Evolutionary conservation across 2,888 invertebrate species (phyloP).

Genomic region (Drosophila barbarae): DNA sequence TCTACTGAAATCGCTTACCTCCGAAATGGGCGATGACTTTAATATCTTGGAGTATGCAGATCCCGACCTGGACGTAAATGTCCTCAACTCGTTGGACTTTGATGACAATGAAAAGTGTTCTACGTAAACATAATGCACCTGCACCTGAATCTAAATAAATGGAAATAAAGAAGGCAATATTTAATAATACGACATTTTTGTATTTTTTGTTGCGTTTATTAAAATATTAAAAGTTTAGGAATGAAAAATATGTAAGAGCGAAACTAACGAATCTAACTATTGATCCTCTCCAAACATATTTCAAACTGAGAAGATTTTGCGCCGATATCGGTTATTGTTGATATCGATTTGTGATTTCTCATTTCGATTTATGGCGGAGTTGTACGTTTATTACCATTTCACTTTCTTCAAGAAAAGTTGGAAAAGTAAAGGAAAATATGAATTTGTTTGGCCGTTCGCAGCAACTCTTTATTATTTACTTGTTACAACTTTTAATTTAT

Average conservation of each 20-base stretch:
- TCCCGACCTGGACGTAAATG: conserved; percentile 93
- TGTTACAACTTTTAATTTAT: conserved; percentile 6
- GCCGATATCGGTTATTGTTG: conserved; percentile 6
- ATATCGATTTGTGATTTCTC: conserved; percentile 15
- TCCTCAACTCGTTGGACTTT: conserved; percentile 91
- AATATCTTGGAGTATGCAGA: conserved; percentile 97
- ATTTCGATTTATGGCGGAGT: neutral
- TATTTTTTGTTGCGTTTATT: neutral
- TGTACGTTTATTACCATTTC: conserved; percentile 24
- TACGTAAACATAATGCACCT: conserved; percentile 8
- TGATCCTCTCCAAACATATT: neutral
- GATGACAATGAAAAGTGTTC: conserved; percentile 82
- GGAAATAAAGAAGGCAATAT: conserved; percentile 33
- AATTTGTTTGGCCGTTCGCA: neutral
- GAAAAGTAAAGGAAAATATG: conserved; percentile 4
- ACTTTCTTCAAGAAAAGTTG: neutral
- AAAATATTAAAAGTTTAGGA: neutral
- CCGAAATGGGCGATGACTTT: conserved; percentile 96
- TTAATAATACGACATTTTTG: conserved; percentile 8
- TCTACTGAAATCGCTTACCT: conserved; percentile 84
- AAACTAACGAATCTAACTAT: neutral
- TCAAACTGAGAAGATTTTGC: neutral
- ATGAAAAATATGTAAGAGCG: neutral
- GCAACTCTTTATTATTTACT: conserved; percentile 1
- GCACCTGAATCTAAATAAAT: conserved; percentile 12